Conservation (phyloP, 2,797 vertebrate genomes). For the Neosilurus hyrtlii region DNA sequence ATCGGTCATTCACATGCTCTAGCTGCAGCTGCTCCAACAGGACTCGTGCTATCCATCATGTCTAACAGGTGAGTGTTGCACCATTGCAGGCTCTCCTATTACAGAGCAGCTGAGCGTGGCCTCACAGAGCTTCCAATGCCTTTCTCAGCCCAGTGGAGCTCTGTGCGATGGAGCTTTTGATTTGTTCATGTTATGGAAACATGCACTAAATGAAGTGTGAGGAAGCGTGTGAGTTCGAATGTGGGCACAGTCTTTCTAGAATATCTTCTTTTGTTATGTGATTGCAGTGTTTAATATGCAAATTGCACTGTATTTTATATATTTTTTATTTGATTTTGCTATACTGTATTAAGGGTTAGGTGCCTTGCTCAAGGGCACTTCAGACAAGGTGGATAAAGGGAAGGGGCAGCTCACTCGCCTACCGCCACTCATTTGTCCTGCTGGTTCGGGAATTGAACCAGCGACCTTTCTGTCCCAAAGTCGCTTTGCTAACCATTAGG, state of each 20-base stretch:
- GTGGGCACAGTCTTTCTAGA: not conserved
- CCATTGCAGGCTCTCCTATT: conserved; percentile 50
- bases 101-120: conserved; percentile 48
- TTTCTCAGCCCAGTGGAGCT: conserved; percentile 43
- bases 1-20: conserved; percentile 54
- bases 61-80: conserved; percentile 58
- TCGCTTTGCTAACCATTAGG: no score
- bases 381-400: no score
- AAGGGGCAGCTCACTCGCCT: no score
- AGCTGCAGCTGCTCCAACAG: conserved; percentile 46
- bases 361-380: no score
- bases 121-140: conserved; percentile 27
- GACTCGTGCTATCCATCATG: conserved; percentile 52
- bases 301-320: not conserved
- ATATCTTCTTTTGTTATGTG: conserved; percentile 1
- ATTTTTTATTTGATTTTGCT: no score
- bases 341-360: no score
- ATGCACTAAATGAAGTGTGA: conserved; percentile 44
- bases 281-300: not conserved
- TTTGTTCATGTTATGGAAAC: conserved; percentile 50
- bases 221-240: conserved; percentile 24
- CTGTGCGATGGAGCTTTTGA: conserved; percentile 38
- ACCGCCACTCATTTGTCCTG: no score
- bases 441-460: no score
- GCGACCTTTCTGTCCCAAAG: no score